A percentile compares a stretch with the other conserved stretches of the same genome.
Evolutionary conservation across 2,113 vertebrate species (phyloP).

Genomic region (Xenopus laevis): DNA sequence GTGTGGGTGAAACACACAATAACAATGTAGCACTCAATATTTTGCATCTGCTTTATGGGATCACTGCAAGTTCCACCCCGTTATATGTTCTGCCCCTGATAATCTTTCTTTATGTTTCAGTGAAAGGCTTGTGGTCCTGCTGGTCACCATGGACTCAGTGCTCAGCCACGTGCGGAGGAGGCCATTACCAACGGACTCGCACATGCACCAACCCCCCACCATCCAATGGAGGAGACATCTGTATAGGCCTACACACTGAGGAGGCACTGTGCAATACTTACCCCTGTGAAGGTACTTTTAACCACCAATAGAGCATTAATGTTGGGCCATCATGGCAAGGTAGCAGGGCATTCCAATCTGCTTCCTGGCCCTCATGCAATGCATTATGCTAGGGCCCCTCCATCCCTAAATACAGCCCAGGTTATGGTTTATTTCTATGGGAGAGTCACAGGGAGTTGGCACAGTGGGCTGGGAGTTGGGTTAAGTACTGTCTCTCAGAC

Average conservation of each 20-base stretch:
- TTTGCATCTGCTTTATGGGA: neutral
- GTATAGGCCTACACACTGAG: constrained; percentile 93
- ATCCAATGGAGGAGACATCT: constrained; percentile 84
- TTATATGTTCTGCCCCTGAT: neutral
- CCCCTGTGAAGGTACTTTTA: constrained; percentile 83
- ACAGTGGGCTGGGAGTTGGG: too few relatives aligned
- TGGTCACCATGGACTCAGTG: constrained; percentile 96
- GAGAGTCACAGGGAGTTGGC: too few relatives aligned
- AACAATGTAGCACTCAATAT: neutral
- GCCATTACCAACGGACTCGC: constrained; percentile 91
- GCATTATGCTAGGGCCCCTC: too few relatives aligned
- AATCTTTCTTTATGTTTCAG: constrained; percentile 56
- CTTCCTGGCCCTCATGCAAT: too few relatives aligned
- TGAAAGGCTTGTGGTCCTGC: constrained; percentile 92
- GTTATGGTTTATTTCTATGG: too few relatives aligned
- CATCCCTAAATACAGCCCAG: too few relatives aligned
- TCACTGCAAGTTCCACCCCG: neutral
- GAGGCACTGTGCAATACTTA: constrained; percentile 93
- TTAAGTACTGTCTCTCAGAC: too few relatives aligned
- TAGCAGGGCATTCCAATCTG: too few relatives aligned
- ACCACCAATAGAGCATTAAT: neutral
- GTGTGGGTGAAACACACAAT: too few relatives aligned
- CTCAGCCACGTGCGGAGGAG: constrained; percentile 89
- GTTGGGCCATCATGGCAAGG: neutral
- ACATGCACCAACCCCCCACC: constrained; percentile 85